These are phyloP conservation scores for Fopius arisanus DNA, from an alignment of 1,140 invertebrate genomes.

Conservation along the genomic window DNA sequence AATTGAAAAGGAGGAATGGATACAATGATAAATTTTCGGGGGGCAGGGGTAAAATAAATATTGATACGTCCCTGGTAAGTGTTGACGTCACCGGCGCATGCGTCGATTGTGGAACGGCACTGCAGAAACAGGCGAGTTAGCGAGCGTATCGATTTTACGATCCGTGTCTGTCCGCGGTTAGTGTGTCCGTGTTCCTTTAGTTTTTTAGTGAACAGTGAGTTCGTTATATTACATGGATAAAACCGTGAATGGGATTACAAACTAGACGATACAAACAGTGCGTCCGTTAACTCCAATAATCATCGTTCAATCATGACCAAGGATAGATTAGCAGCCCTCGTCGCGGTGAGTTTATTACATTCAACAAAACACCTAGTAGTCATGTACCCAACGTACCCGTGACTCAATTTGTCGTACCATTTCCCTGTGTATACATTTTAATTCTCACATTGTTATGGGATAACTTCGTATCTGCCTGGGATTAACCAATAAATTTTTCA, in stretches of 20 bases:
- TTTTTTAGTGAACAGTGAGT: conserved; percentile 36
- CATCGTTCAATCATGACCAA: conserved; percentile 86
- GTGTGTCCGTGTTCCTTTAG: conserved; percentile 61
- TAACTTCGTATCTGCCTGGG: background rate
- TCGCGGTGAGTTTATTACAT: conserved; percentile 77
- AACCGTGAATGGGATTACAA: conserved; percentile 81
- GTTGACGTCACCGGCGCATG: conserved; percentile 68
- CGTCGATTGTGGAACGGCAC: conserved; percentile 68
- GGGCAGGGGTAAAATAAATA: background rate
- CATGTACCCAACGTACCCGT: background rate
- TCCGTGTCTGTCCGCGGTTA: conserved; percentile 69
- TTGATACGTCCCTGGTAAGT: conserved; percentile 32
- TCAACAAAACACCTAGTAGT: conserved; percentile 19
- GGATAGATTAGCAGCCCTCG: conserved; percentile 95
- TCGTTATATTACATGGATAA: conserved; percentile 69
- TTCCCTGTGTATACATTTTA: background rate
- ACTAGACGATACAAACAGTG: conserved; percentile 53
- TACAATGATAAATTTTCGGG: too few relatives aligned
- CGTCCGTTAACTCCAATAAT: conserved; percentile 55
- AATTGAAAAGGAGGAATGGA: background rate
- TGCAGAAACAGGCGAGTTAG: conserved; percentile 69
- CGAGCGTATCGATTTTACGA: conserved; percentile 80
- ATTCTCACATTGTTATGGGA: background rate
- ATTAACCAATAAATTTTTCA: background rate
- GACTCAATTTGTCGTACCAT: background rate